phyloP scores from a whole-genome alignment of 2,888 invertebrate genomes.

The Morpho helenor region DNA sequence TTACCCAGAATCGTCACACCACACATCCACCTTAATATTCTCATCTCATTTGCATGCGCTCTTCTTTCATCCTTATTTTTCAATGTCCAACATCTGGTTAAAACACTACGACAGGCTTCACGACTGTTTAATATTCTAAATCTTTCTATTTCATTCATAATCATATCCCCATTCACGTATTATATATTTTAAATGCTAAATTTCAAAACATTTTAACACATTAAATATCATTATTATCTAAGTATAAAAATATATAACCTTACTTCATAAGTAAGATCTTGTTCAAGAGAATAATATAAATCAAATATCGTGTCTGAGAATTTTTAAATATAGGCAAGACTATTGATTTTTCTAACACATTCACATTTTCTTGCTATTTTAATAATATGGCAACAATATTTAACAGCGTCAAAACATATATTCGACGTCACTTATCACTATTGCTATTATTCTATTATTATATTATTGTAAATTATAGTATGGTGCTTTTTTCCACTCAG shows the following conservation, averaged over 20 bases:
- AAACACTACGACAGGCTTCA: no score
- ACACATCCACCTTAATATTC: no score
- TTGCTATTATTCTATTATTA: no score
- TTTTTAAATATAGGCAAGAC: conserved; percentile 16
- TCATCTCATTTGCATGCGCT: no score
- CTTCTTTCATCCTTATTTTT: no score
- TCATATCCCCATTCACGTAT: no score
- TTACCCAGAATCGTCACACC: no score
- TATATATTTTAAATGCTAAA: background rate
- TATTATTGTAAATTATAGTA: background rate
- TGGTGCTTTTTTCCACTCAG: no score
- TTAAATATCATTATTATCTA: background rate
- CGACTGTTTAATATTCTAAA: no score
- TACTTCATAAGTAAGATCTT: conserved; percentile 5
- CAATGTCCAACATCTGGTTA: no score
- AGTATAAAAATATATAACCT: background rate
- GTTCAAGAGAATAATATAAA: background rate
- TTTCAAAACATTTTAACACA: background rate
- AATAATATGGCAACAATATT: conserved; percentile 16
- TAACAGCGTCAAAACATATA: background rate
- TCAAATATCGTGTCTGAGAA: background rate
- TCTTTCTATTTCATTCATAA: no score
- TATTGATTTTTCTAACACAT: background rate
- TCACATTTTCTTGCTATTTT: background rate
- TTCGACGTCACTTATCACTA: background rate